Evolutionary conservation across 2,113 vertebrate species (phyloP).

Genomic region (Rhizomys pruinosus): DNA sequence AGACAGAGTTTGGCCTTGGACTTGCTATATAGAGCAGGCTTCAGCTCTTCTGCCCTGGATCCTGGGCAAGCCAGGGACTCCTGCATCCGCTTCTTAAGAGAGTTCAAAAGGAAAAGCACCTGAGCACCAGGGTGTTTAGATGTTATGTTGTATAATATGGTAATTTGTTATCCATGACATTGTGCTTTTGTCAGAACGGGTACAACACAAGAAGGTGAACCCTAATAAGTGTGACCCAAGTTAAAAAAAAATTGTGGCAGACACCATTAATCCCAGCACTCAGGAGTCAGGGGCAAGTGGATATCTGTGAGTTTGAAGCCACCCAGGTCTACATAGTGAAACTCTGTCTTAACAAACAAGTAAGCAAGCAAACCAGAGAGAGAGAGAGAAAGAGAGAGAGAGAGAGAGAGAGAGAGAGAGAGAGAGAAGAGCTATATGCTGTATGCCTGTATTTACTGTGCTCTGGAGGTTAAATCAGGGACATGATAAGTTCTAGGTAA

Average conservation of each 20-base stretch:
- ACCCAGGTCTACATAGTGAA: too few relatives aligned
- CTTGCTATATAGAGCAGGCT: neutral
- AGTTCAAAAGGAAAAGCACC: neutral
- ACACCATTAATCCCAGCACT: too few relatives aligned
- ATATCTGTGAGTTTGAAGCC: too few relatives aligned
- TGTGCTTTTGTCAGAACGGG: neutral
- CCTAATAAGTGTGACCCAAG: neutral
- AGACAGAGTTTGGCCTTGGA: neutral
- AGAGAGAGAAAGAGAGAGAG: too few relatives aligned
- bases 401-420: too few relatives aligned
- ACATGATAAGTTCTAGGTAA: neutral
- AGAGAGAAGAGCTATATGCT: neutral
- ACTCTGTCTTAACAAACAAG: too few relatives aligned
- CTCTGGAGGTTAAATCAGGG: neutral
- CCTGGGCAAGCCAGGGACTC: neutral
- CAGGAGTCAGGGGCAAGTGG: too few relatives aligned
- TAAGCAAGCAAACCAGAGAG: too few relatives aligned
- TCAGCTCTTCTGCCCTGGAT: neutral
- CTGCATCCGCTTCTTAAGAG: neutral
- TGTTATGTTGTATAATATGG: accelerated
- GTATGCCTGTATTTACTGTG: too few relatives aligned
- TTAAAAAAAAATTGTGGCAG: neutral
- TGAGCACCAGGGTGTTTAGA: too few relatives aligned
- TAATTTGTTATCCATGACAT: accelerated
- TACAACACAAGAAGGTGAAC: neutral